Conservation (phyloP, 2,113 vertebrate genomes). For the Antigone vipio region DNA sequence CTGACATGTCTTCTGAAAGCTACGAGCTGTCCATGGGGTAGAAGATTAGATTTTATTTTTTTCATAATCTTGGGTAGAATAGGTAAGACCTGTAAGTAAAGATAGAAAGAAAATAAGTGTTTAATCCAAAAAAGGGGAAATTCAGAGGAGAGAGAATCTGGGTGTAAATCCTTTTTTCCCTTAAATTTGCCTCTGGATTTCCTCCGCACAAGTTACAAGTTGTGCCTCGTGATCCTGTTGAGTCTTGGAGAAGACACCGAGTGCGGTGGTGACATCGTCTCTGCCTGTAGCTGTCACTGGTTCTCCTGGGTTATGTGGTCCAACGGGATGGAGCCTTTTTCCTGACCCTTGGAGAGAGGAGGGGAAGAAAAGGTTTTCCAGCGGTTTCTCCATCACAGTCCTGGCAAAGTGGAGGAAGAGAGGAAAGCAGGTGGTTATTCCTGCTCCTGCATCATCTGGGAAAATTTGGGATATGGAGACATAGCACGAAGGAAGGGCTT, state of each 20-base stretch:
- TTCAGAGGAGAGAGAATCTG: neutral
- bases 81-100: neutral
- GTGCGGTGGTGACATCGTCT: neutral
- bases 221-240: neutral
- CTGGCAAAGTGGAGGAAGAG: neutral
- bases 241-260: neutral
- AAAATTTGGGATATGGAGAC: neutral
- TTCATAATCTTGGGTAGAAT: neutral
- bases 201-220: neutral
- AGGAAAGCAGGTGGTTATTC: neutral
- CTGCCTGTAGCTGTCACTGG: neutral
- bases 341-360: neutral
- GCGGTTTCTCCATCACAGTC: neutral
- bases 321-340: neutral
- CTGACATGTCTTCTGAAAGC: neutral
- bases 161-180: neutral
- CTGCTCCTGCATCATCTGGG: neutral
- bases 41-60: neutral
- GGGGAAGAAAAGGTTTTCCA: neutral
- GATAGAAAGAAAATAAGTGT: neutral
- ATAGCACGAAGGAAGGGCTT: neutral
- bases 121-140: neutral
- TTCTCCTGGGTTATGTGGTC: neutral
- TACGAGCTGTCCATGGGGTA: rapidly evolving
- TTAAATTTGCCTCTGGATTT: neutral